Base-by-base conservation (phyloP, 2,888 invertebrate genomes). In the Aleiodes alternator region DNA sequence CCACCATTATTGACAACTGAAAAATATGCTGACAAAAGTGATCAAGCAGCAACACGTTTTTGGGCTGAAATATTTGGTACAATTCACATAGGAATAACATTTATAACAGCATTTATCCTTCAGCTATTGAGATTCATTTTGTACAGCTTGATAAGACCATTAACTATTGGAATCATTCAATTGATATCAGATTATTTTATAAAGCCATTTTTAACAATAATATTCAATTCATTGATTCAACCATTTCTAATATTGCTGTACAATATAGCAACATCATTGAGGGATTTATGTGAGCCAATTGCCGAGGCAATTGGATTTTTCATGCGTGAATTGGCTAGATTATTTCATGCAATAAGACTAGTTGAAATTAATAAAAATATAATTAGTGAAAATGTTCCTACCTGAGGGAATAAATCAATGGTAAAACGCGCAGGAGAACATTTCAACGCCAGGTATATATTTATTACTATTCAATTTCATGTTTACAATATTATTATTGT, bases 41-140 rank as follows among this genome's bases (percentile, higher is more conserved):
- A 92, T 73, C 87, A 90, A 66, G 91, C 91, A 77, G 92, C 93
- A 1, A 93, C 92, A 0, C 90, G 91, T 82, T 94, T 94, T 84
- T 94, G 94, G 93, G 93, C 94, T 0, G 93, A 94, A 82, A 89
- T 93, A 77, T 94, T 94, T 82, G 94, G 93, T 0, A 90, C 91
- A 1, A 84, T 93, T 29, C 92, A 94, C 82, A 92, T 94, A 69
- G 92, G 90, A 38, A 90, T 92, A 8, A 91, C 93, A 0, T 93
- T 94, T 82, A 82, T 92, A 5, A 92, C 92, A 0, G 90, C 93
- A 4, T 93, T 94, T 81, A 81, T 94, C 51, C 87, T 94, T 43
- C 94, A 94, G 83, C 83, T 92, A 0, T 90, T 92, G 75, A 91
- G 92, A 76, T 92, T 93, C 81, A 34, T 92, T 0, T 85, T 94